phyloP scores from a whole-genome alignment of 2,888 invertebrate genomes.

The Eristalinus aeneus region DNA sequence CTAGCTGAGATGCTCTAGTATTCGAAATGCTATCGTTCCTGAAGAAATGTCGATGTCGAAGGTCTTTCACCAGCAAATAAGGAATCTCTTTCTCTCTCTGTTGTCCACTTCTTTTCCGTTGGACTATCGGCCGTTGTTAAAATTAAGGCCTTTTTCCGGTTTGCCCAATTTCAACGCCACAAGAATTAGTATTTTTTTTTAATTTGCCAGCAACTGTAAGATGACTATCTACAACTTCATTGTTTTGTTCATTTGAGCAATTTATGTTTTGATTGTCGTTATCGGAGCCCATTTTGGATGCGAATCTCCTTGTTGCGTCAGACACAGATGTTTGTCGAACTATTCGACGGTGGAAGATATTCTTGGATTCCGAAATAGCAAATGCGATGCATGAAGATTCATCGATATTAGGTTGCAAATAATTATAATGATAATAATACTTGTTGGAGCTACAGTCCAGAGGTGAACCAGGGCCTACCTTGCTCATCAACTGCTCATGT shows the following conservation, averaged over 20 bases:
- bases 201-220: conserved; percentile 79
- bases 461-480: conserved; percentile 73
- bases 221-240: conserved; percentile 67
- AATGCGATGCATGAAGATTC: conserved; percentile 65
- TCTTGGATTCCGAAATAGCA: conserved; percentile 71
- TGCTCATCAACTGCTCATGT: too few species aligned
- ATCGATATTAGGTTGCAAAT: conserved; percentile 71
- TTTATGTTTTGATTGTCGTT: conserved; percentile 28
- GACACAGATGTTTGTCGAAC: conserved; percentile 72
- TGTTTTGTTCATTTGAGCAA: conserved; percentile 31
- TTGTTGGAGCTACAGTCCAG: conserved; percentile 26
- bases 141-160: conserved; percentile 28
- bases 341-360: conserved; percentile 72
- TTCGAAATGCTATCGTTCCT: conserved; percentile 75
- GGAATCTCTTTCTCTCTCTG: conserved; percentile 41
- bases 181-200: conserved; percentile 72
- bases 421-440: conserved; percentile 62
- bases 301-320: conserved; percentile 37
- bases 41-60: conserved; percentile 49
- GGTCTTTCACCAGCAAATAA: conserved; percentile 1
- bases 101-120: conserved; percentile 36
- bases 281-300: conserved; percentile 17
- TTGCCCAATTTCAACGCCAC: conserved; percentile 51
- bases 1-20: conserved; percentile 74
- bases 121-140: conserved; percentile 11